Evolutionary conservation across 2,797 vertebrate genomes (phyloP).

Genomic region (Gymnopithys bicolor): DNA sequence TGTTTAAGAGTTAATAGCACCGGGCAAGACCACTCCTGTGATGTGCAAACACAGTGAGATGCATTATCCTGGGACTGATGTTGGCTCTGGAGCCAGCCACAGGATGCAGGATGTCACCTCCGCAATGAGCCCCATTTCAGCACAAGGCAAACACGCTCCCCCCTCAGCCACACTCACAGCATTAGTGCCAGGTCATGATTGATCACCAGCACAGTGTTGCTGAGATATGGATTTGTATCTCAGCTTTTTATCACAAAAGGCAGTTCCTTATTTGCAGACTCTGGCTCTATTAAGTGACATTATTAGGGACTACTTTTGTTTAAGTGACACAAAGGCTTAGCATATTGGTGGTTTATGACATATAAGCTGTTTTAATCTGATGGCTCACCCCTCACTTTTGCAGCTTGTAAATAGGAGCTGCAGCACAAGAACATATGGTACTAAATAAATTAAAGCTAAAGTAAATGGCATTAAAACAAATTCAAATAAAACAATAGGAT

Average conservation of each 20-base stretch:
- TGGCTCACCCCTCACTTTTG: slow-evolving; percentile 67
- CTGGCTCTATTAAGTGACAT: slow-evolving; percentile 77
- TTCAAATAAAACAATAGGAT: slow-evolving; percentile 69
- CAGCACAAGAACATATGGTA: slow-evolving; percentile 76
- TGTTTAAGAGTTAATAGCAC: background rate
- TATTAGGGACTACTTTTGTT: slow-evolving; percentile 77
- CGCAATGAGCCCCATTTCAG: slow-evolving; percentile 62
- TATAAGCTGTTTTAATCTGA: slow-evolving; percentile 71
- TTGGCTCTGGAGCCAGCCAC: slow-evolving; percentile 66
- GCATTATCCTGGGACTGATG: slow-evolving; percentile 68
- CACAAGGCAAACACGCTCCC: slow-evolving; percentile 76
- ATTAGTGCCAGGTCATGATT: slow-evolving; percentile 67
- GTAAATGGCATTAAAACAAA: slow-evolving; percentile 78
- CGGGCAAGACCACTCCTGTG: slow-evolving; percentile 14
- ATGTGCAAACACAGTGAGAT: slow-evolving; percentile 59
- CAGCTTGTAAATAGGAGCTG: slow-evolving; percentile 68
- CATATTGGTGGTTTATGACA: slow-evolving; percentile 75
- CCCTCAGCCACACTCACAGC: slow-evolving; percentile 63
- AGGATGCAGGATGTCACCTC: slow-evolving; percentile 74
- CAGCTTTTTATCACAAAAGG: slow-evolving; percentile 79
- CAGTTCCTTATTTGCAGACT: slow-evolving; percentile 74
- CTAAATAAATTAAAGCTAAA: slow-evolving; percentile 72
- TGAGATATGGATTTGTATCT: slow-evolving; percentile 78
- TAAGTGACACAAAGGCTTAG: slow-evolving; percentile 74
- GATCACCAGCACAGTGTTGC: slow-evolving; percentile 74